phyloP scores from a whole-genome alignment of 2,113 vertebrate genomes.

The Hippotragus niger region DNA sequence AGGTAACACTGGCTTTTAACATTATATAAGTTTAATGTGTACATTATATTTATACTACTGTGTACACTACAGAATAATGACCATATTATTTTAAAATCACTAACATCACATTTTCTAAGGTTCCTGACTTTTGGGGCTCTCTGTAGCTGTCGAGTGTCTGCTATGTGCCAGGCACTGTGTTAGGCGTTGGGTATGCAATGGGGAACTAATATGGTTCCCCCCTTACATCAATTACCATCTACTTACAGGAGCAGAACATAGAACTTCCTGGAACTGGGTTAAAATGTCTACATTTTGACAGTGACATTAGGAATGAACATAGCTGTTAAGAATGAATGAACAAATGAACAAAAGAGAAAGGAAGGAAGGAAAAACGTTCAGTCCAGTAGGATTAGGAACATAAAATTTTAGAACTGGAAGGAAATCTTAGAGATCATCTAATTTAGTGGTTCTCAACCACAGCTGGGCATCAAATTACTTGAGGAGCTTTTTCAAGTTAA shows the following conservation, averaged over 20 bases:
- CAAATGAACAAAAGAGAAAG: not conserved
- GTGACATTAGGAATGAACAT: not conserved
- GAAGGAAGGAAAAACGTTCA: not conserved
- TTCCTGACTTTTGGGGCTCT: not conserved
- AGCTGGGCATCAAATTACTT: not conserved
- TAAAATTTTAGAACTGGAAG: not conserved
- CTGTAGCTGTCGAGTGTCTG: not conserved
- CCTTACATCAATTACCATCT: not conserved
- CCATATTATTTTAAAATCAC: not conserved
- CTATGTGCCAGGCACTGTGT: too few relatives aligned
- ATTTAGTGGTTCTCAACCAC: not conserved
- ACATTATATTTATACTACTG: not conserved
- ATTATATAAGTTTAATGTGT: not conserved
- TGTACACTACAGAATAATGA: not conserved
- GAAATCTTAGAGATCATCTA: not conserved
- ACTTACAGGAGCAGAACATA: not conserved
- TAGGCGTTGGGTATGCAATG: accelerated
- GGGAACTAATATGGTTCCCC: not conserved
- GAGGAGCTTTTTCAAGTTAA: not conserved
- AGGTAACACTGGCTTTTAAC: not conserved
- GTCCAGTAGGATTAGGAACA: not conserved
- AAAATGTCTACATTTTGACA: not conserved
- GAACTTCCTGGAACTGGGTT: not conserved
- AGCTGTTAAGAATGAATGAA: not conserved
- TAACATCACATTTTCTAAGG: not conserved